These are phyloP conservation scores for Sapajus apella DNA, from an alignment of 2,113 vertebrate species.

Conservation along the genomic window DNA sequence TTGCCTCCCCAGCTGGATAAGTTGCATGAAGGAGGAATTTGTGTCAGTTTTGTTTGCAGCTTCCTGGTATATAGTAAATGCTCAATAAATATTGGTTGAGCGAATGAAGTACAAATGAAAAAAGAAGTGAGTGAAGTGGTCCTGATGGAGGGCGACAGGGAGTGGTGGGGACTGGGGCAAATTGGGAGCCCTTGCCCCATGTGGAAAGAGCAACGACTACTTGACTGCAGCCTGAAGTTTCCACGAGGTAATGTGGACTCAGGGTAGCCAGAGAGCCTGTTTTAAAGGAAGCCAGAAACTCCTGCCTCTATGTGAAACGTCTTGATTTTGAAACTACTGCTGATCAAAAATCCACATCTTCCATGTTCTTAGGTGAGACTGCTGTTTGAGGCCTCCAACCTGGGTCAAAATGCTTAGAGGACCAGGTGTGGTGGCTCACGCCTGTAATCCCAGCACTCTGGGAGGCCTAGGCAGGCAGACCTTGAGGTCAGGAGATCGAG, in stretches of 20 bases:
- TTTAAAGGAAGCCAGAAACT: background rate
- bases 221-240: too few relatives aligned
- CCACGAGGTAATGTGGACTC: background rate
- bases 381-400: background rate
- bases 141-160: background rate
- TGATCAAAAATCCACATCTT: background rate
- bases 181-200: background rate
- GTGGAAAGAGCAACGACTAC: background rate
- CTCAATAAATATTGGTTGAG: background rate
- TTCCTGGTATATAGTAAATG: background rate
- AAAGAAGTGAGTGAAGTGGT: background rate
- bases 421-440: too few relatives aligned
- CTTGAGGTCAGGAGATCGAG: too few relatives aligned
- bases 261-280: background rate
- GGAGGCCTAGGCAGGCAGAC: too few relatives aligned
- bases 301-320: background rate
- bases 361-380: background rate
- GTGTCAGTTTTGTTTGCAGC: background rate
- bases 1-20: background rate
- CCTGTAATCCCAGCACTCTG: too few relatives aligned
- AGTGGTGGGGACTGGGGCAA: background rate
- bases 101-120: background rate
- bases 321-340: background rate
- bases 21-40: background rate
- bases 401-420: background rate